Conservation (phyloP, 2,888 invertebrate genomes). For the Tuberolachnus salignus region DNA sequence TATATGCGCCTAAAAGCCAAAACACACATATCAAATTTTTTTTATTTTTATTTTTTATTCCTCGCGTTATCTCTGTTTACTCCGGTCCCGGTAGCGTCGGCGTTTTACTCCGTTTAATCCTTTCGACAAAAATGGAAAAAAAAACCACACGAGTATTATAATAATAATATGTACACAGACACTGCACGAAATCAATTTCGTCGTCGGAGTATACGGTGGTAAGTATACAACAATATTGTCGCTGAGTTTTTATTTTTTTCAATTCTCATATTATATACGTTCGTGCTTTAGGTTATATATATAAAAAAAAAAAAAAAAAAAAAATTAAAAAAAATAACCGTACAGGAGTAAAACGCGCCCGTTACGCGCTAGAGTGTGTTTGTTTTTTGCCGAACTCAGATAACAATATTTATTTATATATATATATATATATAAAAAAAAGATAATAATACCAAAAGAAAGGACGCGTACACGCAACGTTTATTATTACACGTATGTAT, state of each 20-base stretch:
- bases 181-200: background rate
- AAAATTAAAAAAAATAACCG: conserved; percentile 5
- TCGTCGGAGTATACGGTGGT: background rate
- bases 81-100: background rate
- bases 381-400: conserved; percentile 2
- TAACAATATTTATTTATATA: conserved; percentile 29
- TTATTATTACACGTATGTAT: background rate
- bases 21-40: no score
- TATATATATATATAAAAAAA: background rate
- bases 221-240: background rate
- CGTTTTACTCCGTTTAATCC: conserved; percentile 2
- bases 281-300: background rate
- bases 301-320: conserved; percentile 14
- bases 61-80: conserved; percentile 1
- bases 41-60: no score
- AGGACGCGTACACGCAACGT: background rate
- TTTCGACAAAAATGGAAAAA: background rate
- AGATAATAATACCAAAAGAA: background rate
- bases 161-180: background rate
- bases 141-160: background rate
- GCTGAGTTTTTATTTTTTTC: background rate
- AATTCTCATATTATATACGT: background rate
- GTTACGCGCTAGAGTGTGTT: conserved; percentile 5
- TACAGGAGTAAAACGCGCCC: no score
- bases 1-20: no score